Evolutionary conservation across 2,888 invertebrate species (phyloP).

Genomic region (Dexiosoma caninum): DNA sequence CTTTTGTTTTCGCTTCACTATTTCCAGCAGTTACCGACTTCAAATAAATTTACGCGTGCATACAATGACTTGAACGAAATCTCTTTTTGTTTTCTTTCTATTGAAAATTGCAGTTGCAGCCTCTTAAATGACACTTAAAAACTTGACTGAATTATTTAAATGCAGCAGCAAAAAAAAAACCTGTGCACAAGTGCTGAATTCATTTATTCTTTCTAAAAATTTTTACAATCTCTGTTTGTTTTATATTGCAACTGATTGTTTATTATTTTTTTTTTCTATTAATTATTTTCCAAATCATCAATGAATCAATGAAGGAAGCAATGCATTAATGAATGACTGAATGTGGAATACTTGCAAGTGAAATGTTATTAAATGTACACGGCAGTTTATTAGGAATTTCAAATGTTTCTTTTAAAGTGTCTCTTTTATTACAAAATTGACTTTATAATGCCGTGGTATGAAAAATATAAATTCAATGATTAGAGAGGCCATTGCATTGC

Average conservation of each 20-base stretch:
- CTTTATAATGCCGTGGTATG: neutral
- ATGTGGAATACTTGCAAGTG: neutral
- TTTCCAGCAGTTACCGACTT: neutral
- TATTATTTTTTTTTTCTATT: neutral
- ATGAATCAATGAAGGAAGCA: constrained; percentile 26
- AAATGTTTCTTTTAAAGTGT: neutral
- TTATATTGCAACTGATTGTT: constrained; percentile 2
- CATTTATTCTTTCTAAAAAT: neutral
- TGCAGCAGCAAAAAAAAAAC: neutral
- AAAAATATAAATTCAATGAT: neutral
- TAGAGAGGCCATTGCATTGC: neutral
- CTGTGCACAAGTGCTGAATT: neutral
- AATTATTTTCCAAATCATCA: too few species aligned
- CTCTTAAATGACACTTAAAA: constrained; percentile 27
- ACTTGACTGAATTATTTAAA: neutral
- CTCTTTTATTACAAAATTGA: neutral
- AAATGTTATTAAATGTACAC: neutral
- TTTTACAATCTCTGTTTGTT: neutral
- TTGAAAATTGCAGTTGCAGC: constrained; percentile 17
- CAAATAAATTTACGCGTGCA: neutral
- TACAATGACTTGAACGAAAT: neutral
- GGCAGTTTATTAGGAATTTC: neutral
- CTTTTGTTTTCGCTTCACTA: neutral
- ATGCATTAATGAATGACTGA: neutral
- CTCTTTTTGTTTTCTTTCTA: neutral